Evolutionary conservation across 2,797 vertebrate species (phyloP).

Genomic region (Notolepis coatsorum): DNA sequence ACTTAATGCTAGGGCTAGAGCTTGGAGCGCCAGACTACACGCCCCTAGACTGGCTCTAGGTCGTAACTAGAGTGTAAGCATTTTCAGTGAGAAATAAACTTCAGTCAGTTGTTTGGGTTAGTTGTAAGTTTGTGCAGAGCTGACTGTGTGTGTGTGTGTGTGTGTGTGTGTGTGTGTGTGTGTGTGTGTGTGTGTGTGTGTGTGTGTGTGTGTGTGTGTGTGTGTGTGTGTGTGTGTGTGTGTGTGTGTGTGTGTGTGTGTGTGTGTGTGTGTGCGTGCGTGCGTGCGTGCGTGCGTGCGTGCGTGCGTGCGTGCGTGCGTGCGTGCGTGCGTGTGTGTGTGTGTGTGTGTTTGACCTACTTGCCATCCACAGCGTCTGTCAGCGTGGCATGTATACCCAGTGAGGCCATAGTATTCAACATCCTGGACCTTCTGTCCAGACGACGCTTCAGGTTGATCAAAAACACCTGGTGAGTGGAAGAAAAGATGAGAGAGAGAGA

Average conservation of each 20-base stretch:
- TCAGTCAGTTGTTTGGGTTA: too few species aligned
- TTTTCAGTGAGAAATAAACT: too few species aligned
- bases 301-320: neutral
- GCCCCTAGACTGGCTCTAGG: too few species aligned
- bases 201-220: neutral
- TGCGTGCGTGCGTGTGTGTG: neutral
- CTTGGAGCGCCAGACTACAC: too few species aligned
- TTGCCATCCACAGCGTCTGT: conserved; percentile 94
- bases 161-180: neutral
- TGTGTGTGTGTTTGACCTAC: conserved; percentile 77
- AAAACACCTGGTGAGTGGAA: conserved; percentile 82
- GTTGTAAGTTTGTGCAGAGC: too few species aligned
- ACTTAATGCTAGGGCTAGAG: too few species aligned
- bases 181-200: too few species aligned
- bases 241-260: neutral
- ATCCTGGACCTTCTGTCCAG: conserved; percentile 91
- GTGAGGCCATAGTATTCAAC: conserved; percentile 86
- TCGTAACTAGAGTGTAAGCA: too few species aligned
- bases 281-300: neutral
- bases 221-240: neutral
- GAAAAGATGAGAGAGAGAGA: conserved; percentile 1
- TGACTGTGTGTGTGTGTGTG: neutral
- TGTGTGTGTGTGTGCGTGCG: neutral
- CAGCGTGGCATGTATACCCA: conserved; percentile 87
- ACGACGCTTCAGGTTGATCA: conserved; percentile 95